A percentile compares a stretch with the other conserved stretches of the same genome.
phyloP scores from a whole-genome alignment of 2,888 invertebrate genomes.

The Sesia bembeciformis region DNA sequence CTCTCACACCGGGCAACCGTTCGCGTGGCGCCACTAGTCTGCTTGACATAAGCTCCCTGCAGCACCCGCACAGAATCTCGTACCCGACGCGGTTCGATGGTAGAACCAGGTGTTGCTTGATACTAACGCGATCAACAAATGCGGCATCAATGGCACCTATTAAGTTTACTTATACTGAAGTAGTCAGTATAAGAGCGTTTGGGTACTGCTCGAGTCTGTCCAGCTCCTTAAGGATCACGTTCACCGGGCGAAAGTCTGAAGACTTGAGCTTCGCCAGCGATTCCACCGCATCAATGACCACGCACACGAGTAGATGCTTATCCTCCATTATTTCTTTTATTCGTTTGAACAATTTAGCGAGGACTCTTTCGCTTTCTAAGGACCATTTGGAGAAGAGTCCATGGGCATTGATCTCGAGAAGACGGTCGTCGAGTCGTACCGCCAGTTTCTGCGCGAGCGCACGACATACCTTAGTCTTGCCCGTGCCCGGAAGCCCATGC shows the following conservation, averaged over 20 bases:
- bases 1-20: slow-evolving; percentile 36
- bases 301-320: slow-evolving; percentile 84
- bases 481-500: slow-evolving; percentile 95
- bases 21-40: slow-evolving; percentile 46
- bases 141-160: slow-evolving; percentile 95
- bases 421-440: slow-evolving; percentile 80
- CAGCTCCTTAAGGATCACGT: slow-evolving; percentile 94
- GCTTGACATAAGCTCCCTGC: slow-evolving; percentile 87
- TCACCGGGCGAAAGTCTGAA: slow-evolving; percentile 96
- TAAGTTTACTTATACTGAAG: slow-evolving; percentile 97
- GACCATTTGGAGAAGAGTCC: slow-evolving; percentile 99
- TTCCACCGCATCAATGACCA: slow-evolving; percentile 97
- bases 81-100: slow-evolving; percentile 88
- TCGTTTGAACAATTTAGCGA: slow-evolving; percentile 92
- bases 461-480: slow-evolving; percentile 97
- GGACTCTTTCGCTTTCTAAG: slow-evolving; percentile 97
- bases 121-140: slow-evolving; percentile 96
- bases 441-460: slow-evolving; percentile 93
- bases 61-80: slow-evolving; percentile 88
- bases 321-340: slow-evolving; percentile 88
- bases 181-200: slow-evolving; percentile 95
- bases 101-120: slow-evolving; percentile 90
- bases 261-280: slow-evolving; percentile 95
- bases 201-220: slow-evolving; percentile 90
- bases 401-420: slow-evolving; percentile 97